Evolutionary conservation across 2,888 invertebrate genomes (phyloP).

Genomic region (Caenorhabditis becei): DNA sequence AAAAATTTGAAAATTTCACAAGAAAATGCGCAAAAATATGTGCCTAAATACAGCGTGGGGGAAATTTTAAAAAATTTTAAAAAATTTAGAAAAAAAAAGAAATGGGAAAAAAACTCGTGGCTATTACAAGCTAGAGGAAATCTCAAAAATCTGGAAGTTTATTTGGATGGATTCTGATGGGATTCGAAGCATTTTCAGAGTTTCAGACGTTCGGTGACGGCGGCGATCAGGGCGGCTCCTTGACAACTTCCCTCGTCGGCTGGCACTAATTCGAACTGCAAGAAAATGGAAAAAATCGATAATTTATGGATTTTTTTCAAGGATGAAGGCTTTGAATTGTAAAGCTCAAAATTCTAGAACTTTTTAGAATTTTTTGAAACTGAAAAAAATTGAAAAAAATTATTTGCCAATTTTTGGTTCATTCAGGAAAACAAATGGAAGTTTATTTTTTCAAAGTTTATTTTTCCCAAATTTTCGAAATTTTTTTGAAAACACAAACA

Average conservation of each 20-base stretch:
- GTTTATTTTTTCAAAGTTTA: too few relatives aligned
- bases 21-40: neutral
- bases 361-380: neutral
- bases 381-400: neutral
- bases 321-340: too few relatives aligned
- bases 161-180: neutral
- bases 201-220: constrained; percentile 75
- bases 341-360: neutral
- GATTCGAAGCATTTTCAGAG: neutral
- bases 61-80: constrained; percentile 5
- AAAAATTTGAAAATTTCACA: too few relatives aligned
- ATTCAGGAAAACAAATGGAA: too few relatives aligned
- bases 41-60: neutral
- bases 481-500: too few relatives aligned
- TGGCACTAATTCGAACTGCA: constrained; percentile 81
- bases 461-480: too few relatives aligned
- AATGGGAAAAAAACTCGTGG: constrained; percentile 14
- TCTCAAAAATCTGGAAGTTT: constrained; percentile 6
- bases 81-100: neutral
- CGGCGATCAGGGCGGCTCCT: constrained; percentile 82
- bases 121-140: neutral
- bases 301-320: neutral
- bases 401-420: too few relatives aligned
- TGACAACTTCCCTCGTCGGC: constrained; percentile 81
- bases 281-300: too few relatives aligned